Evolutionary conservation across 1,140 invertebrate genomes (phyloP).

Genomic region (Drosophila repleta): DNA sequence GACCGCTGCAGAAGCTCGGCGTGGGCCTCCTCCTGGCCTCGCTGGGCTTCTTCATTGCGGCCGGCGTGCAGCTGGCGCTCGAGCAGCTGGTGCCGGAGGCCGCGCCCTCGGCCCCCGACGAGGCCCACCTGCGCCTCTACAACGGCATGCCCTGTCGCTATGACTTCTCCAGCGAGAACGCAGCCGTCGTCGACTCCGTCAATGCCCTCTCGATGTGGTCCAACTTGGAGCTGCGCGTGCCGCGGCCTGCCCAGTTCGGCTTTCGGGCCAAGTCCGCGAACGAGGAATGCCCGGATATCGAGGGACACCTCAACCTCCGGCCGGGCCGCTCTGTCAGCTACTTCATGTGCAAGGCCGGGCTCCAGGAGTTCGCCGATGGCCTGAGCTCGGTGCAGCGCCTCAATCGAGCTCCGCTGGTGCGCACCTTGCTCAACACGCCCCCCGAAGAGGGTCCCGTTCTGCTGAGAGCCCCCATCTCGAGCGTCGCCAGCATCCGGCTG

Average conservation of each 20-base stretch:
- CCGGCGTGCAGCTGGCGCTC: constrained; percentile 91
- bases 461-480: constrained; percentile 14
- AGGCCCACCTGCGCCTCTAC: constrained; percentile 88
- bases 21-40: constrained; percentile 94
- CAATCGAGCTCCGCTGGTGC: constrained; percentile 30
- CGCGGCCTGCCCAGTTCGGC: constrained; percentile 19
- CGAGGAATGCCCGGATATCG: constrained; percentile 47
- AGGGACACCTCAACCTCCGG: constrained; percentile 41
- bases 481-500: neutral
- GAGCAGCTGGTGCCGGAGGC: constrained; percentile 87
- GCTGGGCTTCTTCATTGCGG: constrained; percentile 94
- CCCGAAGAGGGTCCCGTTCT: constrained; percentile 42
- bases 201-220: constrained; percentile 66
- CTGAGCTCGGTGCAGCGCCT: constrained; percentile 28
- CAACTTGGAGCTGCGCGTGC: constrained; percentile 39
- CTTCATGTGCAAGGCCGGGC: constrained; percentile 51
- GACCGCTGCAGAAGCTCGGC: constrained; percentile 90
- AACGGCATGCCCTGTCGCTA: constrained; percentile 86
- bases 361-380: constrained; percentile 66
- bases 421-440: constrained; percentile 64
- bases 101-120: constrained; percentile 84
- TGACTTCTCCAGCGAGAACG: constrained; percentile 35
- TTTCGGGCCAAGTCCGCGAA: constrained; percentile 34
- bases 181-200: constrained; percentile 5
- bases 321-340: constrained; percentile 84